Percentiles rank a stretch among this genome's conserved stretches.
Evolutionary conservation across 2,113 vertebrate genomes (phyloP).

Genomic region (Hassar affinis): DNA sequence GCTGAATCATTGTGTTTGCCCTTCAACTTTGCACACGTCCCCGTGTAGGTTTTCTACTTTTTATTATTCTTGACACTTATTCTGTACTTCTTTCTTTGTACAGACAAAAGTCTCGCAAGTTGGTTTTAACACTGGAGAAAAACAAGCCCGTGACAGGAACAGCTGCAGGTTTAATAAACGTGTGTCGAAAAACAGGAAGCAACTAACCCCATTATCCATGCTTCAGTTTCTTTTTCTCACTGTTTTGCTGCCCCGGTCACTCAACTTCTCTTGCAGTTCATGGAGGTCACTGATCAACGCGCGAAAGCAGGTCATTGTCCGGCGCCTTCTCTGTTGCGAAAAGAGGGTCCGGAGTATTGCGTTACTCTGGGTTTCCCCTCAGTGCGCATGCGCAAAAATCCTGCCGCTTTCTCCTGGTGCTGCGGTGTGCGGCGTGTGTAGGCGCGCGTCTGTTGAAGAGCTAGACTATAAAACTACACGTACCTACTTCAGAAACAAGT

Average conservation of each 20-base stretch:
- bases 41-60: neutral
- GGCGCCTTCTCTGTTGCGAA: too few species aligned
- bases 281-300: too few species aligned
- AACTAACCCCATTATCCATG: neutral
- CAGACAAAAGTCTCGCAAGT: neutral
- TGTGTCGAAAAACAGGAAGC: neutral
- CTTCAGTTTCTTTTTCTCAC: neutral
- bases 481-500: too few species aligned
- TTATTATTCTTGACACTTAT: neutral
- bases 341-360: neutral
- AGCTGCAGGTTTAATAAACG: neutral
- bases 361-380: neutral
- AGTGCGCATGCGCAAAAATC: constrained; percentile 8
- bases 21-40: neutral
- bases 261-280: neutral
- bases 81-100: neutral
- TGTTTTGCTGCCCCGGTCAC: too few species aligned
- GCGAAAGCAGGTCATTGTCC: neutral
- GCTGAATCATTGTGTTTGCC: neutral
- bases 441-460: too few species aligned
- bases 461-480: too few species aligned
- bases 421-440: neutral
- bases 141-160: neutral
- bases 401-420: neutral
- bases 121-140: neutral